These are phyloP conservation scores for Microcebus ravelobensis DNA, from an alignment of 2,113 vertebrate species.

Conservation along the genomic window DNA sequence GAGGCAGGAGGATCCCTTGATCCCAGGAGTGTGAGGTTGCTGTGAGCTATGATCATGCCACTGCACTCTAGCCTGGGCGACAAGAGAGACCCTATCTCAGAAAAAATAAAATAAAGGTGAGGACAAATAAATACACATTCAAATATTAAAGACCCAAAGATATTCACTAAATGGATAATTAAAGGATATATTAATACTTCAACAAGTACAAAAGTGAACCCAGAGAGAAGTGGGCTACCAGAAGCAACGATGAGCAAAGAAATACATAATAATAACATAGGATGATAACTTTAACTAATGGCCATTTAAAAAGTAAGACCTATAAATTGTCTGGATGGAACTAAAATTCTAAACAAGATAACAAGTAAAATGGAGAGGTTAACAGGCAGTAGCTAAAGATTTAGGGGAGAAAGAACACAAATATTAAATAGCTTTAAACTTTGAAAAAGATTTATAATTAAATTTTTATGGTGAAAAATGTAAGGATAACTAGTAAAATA, in stretches of 20 bases:
- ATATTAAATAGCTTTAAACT: background rate
- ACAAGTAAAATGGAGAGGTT: background rate
- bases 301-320: background rate
- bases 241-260: background rate
- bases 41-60: too few relatives aligned
- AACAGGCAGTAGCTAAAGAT: background rate
- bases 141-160: background rate
- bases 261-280: background rate
- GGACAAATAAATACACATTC: background rate
- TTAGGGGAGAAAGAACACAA: background rate
- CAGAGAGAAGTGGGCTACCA: background rate
- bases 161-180: background rate
- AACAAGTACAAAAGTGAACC: background rate
- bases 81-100: too few relatives aligned
- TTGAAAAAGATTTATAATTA: constrained; percentile 7
- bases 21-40: too few relatives aligned
- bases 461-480: constrained; percentile 10
- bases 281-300: background rate
- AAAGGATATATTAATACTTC: background rate
- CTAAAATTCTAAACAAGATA: constrained; percentile 3
- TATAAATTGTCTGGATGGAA: background rate
- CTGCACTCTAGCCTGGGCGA: too few relatives aligned
- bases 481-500: background rate
- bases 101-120: background rate
- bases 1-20: too few relatives aligned